Base-by-base conservation (phyloP, 1,140 invertebrate species). In the Aricia agestis region DNA sequence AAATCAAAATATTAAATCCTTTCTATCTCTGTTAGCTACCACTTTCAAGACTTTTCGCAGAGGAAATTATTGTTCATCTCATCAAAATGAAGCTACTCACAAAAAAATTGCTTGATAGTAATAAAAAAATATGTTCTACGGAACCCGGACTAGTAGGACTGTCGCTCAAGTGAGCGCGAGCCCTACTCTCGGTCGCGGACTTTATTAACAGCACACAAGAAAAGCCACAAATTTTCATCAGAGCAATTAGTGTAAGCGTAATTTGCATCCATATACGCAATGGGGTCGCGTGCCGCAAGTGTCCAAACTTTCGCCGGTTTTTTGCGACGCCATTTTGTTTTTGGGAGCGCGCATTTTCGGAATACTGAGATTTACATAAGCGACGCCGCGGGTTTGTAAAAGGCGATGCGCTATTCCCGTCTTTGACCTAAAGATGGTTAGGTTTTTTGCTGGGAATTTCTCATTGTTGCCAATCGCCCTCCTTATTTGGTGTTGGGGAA, bases 361-460 rank as follows among this genome's bases (percentile, higher is more conserved):
- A 84, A 89, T 89, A 83, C 80, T 78, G 79, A 75, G 78, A 89
- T 90, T 90, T 90, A 90, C 88, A 89, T 90, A 90, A 88, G 82
- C 82, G 83, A 84, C 86, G 86, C 86, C 86, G 77, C 69, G 68
- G 70, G 41, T 69, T 71, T 73, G 69, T 67, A 74, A 70, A 74
- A 70, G 69, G 72, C 67, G 67, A 74, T 74, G 41, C 65, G 67
- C 31, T 63, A 66, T 72, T 65, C 45, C 57, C 18, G 58, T 25
- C 45, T 65, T 45, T 72, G 25, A 41, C 63, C 17, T 69, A 61
- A 59, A 59, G 25, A 61, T 69, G 58, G 58, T 58, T 68, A 15
- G 57, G 67, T 52, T 32, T 57, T 58, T 68, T 68, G 67, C 52
- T 13, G 32, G 52, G 42, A 25, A 36, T 57, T 63, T 11, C 19